Evolutionary conservation across 2,888 invertebrate genomes (phyloP).

Genomic region (Drosophila kambysellisi): DNA sequence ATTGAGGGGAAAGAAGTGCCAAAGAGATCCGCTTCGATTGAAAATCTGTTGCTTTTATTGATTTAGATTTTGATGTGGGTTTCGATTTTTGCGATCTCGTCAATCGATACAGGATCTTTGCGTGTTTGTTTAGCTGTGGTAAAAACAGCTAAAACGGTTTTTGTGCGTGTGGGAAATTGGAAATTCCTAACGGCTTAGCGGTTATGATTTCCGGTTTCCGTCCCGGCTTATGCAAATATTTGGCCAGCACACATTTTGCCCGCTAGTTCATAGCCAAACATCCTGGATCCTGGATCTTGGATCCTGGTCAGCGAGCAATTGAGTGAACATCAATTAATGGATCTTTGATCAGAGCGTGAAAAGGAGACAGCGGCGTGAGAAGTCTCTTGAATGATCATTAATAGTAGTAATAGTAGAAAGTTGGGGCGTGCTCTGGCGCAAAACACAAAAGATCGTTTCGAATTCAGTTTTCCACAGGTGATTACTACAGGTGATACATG

Average conservation of each 20-base stretch:
- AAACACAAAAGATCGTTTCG: constrained; percentile 38
- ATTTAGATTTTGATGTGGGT: constrained; percentile 61
- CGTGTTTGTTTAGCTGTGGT: constrained; percentile 62
- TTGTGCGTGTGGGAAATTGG: constrained; percentile 45
- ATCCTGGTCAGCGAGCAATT: constrained; percentile 39
- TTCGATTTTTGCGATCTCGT: constrained; percentile 18
- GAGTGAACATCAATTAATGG: constrained; percentile 61
- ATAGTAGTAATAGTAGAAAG: constrained; percentile 27
- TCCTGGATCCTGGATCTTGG: constrained; percentile 43
- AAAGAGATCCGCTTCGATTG: constrained; percentile 40
- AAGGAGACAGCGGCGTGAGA: constrained; percentile 40
- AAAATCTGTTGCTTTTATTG: constrained; percentile 64
- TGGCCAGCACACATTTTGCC: constrained; percentile 28
- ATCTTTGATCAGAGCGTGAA: constrained; percentile 74
- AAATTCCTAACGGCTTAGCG: constrained; percentile 30
- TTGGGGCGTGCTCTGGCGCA: constrained; percentile 45
- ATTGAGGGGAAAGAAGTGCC: neutral
- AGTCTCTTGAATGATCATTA: constrained; percentile 47
- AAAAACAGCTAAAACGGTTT: constrained; percentile 46
- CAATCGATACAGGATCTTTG: constrained; percentile 9
- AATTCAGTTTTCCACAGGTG: constrained; percentile 20
- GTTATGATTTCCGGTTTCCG: constrained; percentile 66
- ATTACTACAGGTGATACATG: constrained; percentile 26
- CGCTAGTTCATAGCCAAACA: neutral
- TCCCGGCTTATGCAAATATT: constrained; percentile 74